A percentile compares a stretch with the other conserved stretches of the same genome.
Conservation (phyloP, 2,113 vertebrate genomes). For the Hassar affinis region DNA sequence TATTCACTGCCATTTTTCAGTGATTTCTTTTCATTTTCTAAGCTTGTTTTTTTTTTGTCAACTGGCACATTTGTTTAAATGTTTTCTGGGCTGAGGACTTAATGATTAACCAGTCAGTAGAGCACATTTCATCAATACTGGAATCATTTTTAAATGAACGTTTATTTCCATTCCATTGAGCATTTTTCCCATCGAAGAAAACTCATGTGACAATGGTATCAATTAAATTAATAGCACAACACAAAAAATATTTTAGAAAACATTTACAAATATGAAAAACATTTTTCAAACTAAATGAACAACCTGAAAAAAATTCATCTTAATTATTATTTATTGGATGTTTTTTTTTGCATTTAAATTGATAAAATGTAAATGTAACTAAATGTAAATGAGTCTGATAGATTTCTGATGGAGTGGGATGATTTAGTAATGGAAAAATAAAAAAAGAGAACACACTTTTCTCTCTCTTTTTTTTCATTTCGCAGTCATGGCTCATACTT, state of each 20-base stretch:
- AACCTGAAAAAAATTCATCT: conserved; percentile 14
- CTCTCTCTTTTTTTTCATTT: neutral
- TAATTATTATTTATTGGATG: neutral
- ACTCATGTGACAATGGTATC: conserved; percentile 31
- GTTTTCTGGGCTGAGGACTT: neutral
- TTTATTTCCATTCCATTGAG: conserved; percentile 56
- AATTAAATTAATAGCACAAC: conserved; percentile 44
- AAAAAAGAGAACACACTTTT: neutral
- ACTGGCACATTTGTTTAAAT: neutral
- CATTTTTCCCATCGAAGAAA: conserved; percentile 33
- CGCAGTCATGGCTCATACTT: neutral
- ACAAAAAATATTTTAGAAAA: conserved; percentile 39
- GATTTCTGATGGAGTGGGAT: neutral
- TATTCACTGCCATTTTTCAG: neutral
- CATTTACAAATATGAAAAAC: conserved; percentile 2
- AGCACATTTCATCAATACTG: neutral
- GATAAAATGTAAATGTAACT: neutral
- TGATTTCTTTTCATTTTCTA: neutral
- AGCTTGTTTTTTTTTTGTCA: neutral
- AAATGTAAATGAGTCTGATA: neutral
- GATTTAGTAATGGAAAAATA: neutral
- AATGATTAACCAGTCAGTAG: neutral
- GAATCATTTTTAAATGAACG: conserved; percentile 27
- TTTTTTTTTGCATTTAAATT: conserved; percentile 6
- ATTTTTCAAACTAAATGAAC: conserved; percentile 15